phyloP scores from a whole-genome alignment of 2,888 invertebrate species.

The Cataglyphis livida region DNA sequence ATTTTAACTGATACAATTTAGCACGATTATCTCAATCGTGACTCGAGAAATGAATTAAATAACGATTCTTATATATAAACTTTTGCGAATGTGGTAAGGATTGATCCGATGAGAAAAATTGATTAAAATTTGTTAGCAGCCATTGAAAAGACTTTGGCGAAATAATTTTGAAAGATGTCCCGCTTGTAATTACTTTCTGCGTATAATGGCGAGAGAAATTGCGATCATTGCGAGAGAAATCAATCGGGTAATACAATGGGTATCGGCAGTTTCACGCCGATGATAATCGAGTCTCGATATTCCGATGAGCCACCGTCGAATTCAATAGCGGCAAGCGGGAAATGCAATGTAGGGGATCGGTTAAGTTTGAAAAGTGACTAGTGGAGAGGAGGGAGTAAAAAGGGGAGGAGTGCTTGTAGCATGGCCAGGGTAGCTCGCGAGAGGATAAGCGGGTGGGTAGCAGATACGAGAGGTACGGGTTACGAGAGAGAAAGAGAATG shows the following conservation, averaged over 20 bases:
- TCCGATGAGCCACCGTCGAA: slow-evolving; percentile 34
- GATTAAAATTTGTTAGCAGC: not conserved
- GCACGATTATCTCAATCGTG: not conserved
- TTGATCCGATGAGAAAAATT: not conserved
- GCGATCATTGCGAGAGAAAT: not conserved
- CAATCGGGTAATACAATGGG: not conserved
- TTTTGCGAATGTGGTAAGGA: not conserved
- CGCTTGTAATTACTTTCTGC: not conserved
- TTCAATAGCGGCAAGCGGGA: slow-evolving; percentile 53
- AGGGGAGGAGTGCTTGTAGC: not conserved
- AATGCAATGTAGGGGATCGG: slow-evolving; percentile 29
- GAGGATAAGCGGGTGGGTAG: not conserved
- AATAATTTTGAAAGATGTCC: not conserved
- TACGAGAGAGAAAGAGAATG: not conserved
- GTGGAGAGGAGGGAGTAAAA: not conserved
- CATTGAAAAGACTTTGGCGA: not conserved
- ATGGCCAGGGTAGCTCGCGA: not conserved
- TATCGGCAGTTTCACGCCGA: slow-evolving; percentile 8
- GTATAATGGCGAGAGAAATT: slow-evolving; percentile 4
- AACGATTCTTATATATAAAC: not conserved
- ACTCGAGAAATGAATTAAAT: not conserved
- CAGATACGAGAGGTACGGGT: not conserved
- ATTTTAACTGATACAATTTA: not conserved
- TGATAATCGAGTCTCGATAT: slow-evolving; percentile 40
- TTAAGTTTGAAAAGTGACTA: slow-evolving; percentile 50